Percentiles rank a stretch among this genome's conserved stretches.
phyloP scores from a whole-genome alignment of 1,140 invertebrate genomes.

The Chrysoperla carnea region DNA sequence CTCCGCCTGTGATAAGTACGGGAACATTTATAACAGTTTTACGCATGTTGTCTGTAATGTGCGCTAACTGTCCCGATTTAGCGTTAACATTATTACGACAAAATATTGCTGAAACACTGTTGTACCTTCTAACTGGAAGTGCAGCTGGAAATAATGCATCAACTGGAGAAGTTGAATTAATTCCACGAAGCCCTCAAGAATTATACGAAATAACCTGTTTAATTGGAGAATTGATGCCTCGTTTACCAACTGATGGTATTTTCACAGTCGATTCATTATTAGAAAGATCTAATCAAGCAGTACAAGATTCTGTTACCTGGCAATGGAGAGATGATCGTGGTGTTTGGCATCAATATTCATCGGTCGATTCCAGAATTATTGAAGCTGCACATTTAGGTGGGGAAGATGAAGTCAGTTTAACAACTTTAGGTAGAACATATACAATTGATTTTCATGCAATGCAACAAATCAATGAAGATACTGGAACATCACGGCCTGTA shows the following conservation, averaged over 20 bases:
- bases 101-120: slow-evolving; percentile 87
- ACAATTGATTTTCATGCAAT: slow-evolving; percentile 92
- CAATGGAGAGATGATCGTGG: slow-evolving; percentile 93
- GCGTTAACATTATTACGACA: slow-evolving; percentile 80
- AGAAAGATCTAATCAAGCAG: slow-evolving; percentile 45
- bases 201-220: slow-evolving; percentile 91
- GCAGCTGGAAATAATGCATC: slow-evolving; percentile 31
- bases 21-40: slow-evolving; percentile 91
- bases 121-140: slow-evolving; percentile 78
- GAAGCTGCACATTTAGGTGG: slow-evolving; percentile 82
- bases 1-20: slow-evolving; percentile 82
- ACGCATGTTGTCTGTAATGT: slow-evolving; percentile 90
- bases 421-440: slow-evolving; percentile 79
- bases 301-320: slow-evolving; percentile 76
- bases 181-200: slow-evolving; percentile 83
- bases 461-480: slow-evolving; percentile 97
- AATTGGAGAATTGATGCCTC: slow-evolving; percentile 89
- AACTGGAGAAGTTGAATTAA: slow-evolving; percentile 50
- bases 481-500: slow-evolving; percentile 79
- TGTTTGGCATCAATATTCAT: slow-evolving; percentile 46
- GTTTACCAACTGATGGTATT: slow-evolving; percentile 81
- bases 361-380: slow-evolving; percentile 43
- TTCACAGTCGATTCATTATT: slow-evolving; percentile 82
- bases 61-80: slow-evolving; percentile 80
- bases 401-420: slow-evolving; percentile 87